Evolutionary conservation across 2,888 invertebrate genomes (phyloP).

Genomic region (Acanthosoma haemorrhoidale): DNA sequence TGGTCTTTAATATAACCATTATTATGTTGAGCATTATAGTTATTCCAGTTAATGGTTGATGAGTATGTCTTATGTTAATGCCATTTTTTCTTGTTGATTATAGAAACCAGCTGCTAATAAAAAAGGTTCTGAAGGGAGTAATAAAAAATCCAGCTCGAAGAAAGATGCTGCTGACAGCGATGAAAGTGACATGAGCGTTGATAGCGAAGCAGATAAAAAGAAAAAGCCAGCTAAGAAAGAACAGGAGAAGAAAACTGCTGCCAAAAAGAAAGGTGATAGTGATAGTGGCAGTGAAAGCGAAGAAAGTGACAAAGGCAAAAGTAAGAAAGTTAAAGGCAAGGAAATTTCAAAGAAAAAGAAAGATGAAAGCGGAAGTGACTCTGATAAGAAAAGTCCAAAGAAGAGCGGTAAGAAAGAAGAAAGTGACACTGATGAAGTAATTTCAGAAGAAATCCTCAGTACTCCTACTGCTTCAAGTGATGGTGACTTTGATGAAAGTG

Average conservation of each 20-base stretch:
- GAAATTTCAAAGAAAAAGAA: slow-evolving; percentile 26
- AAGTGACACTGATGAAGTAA: slow-evolving; percentile 47
- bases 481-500: slow-evolving; percentile 31
- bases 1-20: neutral
- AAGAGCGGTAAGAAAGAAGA: slow-evolving; percentile 35
- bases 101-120: slow-evolving; percentile 6
- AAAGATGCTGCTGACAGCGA: neutral
- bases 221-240: slow-evolving; percentile 21
- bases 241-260: slow-evolving; percentile 20
- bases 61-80: neutral
- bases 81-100: neutral
- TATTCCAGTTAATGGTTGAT: too few relatives aligned
- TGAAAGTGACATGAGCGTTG: slow-evolving; percentile 33
- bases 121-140: slow-evolving; percentile 6
- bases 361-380: slow-evolving; percentile 32
- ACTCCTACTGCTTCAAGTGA: slow-evolving; percentile 38
- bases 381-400: slow-evolving; percentile 41
- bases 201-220: slow-evolving; percentile 37
- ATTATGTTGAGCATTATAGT: neutral
- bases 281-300: slow-evolving; percentile 24
- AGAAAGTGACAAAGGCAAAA: slow-evolving; percentile 27
- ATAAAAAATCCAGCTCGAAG: neutral
- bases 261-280: slow-evolving; percentile 25
- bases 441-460: slow-evolving; percentile 44
- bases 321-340: slow-evolving; percentile 26